A percentile compares a stretch with the other conserved stretches of the same genome.
phyloP scores from a whole-genome alignment of 2,113 vertebrate genomes.

The Aviceda subcristata region DNA sequence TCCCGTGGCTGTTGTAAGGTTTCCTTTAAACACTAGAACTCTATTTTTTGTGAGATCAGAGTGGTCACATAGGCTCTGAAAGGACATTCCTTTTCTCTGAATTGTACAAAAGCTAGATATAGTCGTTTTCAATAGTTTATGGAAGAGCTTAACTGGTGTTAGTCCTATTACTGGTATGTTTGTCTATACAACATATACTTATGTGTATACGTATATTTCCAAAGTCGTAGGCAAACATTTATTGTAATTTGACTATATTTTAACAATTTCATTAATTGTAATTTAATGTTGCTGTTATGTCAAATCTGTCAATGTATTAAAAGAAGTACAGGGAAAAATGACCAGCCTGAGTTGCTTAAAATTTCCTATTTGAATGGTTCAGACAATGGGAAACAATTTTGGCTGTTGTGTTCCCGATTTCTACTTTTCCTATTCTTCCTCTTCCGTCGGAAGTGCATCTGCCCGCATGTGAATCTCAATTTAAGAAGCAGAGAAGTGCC shows the following conservation, averaged over 20 bases:
- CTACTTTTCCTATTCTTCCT: neutral
- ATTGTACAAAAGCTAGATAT: neutral
- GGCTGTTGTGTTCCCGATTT: neutral
- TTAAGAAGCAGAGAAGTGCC: neutral
- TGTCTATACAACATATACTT: neutral
- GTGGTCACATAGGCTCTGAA: neutral
- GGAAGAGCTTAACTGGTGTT: neutral
- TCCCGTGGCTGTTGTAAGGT: constrained; percentile 26
- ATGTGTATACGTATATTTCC: neutral
- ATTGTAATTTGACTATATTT: neutral
- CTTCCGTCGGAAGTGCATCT: neutral
- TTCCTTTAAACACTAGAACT: constrained; percentile 50
- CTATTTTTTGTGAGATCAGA: neutral
- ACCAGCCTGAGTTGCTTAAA: neutral
- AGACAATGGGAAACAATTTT: neutral
- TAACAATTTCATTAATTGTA: neutral
- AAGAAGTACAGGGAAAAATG: neutral
- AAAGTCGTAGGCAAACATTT: neutral
- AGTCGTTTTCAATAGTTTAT: neutral
- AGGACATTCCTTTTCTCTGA: neutral
- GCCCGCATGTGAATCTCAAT: neutral
- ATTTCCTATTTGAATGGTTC: neutral
- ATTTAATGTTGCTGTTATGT: neutral
- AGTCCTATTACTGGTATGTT: neutral
- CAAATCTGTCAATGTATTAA: neutral